Evolutionary conservation across 1,140 invertebrate genomes (phyloP).

Genomic region (Calliopsis andreniformis): DNA sequence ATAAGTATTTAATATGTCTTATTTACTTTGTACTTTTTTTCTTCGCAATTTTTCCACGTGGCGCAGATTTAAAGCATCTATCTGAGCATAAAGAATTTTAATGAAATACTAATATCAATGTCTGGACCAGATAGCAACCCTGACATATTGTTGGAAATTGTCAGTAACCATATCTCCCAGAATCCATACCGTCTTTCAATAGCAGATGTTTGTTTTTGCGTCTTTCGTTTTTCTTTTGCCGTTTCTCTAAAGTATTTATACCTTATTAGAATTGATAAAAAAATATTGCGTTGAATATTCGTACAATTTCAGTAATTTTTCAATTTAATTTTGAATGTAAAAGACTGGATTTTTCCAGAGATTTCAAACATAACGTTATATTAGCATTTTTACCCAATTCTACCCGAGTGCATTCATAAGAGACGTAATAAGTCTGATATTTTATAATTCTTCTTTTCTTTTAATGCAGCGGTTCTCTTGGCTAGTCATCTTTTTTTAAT

Average conservation of each 20-base stretch:
- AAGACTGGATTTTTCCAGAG: too few species aligned
- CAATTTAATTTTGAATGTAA: too few species aligned
- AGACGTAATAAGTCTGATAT: background rate
- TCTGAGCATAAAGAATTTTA: background rate
- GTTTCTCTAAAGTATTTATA: background rate
- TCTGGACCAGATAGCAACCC: background rate
- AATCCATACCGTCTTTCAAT: background rate
- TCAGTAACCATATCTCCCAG: background rate
- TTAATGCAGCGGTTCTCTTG: too few species aligned
- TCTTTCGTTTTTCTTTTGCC: background rate
- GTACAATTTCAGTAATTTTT: too few species aligned
- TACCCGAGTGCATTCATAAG: background rate
- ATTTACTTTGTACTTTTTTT: too few species aligned
- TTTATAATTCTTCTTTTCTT: background rate
- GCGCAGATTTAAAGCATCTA: too few species aligned
- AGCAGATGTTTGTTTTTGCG: background rate
- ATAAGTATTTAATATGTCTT: too few species aligned
- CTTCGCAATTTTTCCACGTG: too few species aligned
- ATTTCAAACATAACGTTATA: too few species aligned
- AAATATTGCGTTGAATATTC: too few species aligned
- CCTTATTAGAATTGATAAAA: background rate
- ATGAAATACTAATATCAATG: conserved; percentile 2
- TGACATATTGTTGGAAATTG: background rate
- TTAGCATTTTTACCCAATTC: background rate
- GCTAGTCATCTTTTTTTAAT: too few species aligned